Evolutionary conservation across 92 coral and sea anemone species (phyloP), one percentile per base, ranked within the genome.

Genomic region (Plumapathes pennacea): DNA sequence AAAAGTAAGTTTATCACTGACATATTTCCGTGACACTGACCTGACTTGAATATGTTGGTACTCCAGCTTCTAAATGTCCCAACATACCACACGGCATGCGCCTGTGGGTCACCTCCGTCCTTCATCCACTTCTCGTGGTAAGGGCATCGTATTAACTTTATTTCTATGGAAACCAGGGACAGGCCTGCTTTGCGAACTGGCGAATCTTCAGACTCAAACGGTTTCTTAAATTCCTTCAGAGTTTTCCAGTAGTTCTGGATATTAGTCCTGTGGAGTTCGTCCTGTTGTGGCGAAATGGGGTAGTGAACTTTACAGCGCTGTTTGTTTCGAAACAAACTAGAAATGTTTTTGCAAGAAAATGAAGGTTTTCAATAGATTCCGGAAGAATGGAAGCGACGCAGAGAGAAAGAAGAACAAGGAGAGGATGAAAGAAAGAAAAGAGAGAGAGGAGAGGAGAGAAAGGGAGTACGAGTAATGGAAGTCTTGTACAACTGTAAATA

Each of bases 11-110:
- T n/a, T n/a, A n/a, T n/a, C n/a, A n/a, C n/a, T n/a, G n/a, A n/a
- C n/a, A n/a, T n/a, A n/a, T n/a, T n/a, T n/a, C n/a, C n/a, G n/a
- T n/a, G n/a, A n/a, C n/a, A 31, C 64, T 62, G 32, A 85, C 94
- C 94, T 11, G 88, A 64, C 10, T 42, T 15, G 60, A 62, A 85
- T 0, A 81, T 85, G 17, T 79, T 56, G 36, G 80, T 85, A 38
- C 88, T 85, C 94, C 94, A 85, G 14, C 81, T 75, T 12, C 94
- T 79, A 3, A 65, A 46, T 24, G 81, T 85, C 0, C 81, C 81
- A 18, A 86, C 20, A 34, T 54, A 86, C 76, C 89, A 76, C 24
- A 64, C 56, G 11, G 95, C 95, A 34, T 81, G 82, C 44, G 49
- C 70, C 21, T 40, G 60, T 22, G 89, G 78, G 21, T 81, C 85